Conservation (phyloP, 1,140 invertebrate species). For the Drosophila ercepeae region DNA sequence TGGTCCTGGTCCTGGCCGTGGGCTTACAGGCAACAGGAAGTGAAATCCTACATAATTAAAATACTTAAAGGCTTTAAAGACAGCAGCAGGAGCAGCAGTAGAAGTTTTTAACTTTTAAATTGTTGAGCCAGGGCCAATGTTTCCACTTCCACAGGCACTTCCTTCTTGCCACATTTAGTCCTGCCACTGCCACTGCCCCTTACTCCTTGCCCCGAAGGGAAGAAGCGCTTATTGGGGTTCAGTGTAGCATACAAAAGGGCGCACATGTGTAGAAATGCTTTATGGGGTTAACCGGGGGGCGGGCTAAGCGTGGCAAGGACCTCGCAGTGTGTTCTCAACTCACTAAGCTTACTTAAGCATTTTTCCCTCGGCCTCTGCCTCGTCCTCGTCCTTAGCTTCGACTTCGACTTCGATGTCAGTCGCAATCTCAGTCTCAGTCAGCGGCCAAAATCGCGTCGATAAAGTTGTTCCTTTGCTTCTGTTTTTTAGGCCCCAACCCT, state of each 20-base stretch:
- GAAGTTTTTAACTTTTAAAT: constrained; percentile 76
- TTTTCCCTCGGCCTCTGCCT: constrained; percentile 44
- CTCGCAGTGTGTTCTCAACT: constrained; percentile 43
- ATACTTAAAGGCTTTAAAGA: constrained; percentile 81
- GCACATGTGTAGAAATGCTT: constrained; percentile 77
- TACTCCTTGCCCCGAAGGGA: neutral
- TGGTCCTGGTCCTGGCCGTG: constrained; percentile 67
- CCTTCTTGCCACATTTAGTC: neutral
- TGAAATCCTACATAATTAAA: constrained; percentile 81
- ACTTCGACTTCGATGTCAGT: constrained; percentile 37
- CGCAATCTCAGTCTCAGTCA: constrained; percentile 38
- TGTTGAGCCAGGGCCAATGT: constrained; percentile 48
- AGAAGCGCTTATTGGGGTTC: constrained; percentile 31
- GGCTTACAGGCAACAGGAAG: constrained; percentile 43
- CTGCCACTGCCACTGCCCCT: too few species aligned
- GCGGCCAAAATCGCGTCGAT: constrained; percentile 50
- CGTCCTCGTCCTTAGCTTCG: constrained; percentile 11
- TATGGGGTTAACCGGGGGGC: constrained; percentile 34
- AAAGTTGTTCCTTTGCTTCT: constrained; percentile 24
- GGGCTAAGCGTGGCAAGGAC: neutral
- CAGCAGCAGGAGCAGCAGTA: constrained; percentile 30
- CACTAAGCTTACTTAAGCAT: constrained; percentile 78
- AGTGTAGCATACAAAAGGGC: constrained; percentile 52
- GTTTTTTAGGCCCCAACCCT: neutral
- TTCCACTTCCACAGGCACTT: neutral